These are phyloP conservation scores for Autographa gamma DNA, from an alignment of 2,888 invertebrate genomes.

Conservation along the genomic window DNA sequence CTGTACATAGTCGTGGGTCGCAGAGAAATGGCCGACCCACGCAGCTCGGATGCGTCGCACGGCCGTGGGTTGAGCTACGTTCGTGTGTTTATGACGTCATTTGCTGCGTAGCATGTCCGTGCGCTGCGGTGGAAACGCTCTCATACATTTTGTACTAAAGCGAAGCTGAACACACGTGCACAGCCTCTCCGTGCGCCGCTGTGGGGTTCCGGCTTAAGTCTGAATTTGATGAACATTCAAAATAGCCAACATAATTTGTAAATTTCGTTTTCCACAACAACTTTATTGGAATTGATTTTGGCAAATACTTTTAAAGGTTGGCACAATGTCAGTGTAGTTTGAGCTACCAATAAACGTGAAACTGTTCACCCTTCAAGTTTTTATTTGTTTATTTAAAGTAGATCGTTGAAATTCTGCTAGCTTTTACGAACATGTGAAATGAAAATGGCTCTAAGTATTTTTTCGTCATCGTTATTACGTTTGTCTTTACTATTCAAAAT, in stretches of 20 bases:
- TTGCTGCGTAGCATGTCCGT: no score
- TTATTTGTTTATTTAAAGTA: constrained; percentile 7
- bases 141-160: no score
- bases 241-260: background rate
- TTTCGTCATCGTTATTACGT: background rate
- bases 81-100: no score
- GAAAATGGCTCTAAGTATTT: background rate
- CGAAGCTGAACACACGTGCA: no score
- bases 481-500: background rate
- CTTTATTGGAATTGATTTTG: constrained; percentile 5
- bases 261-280: background rate
- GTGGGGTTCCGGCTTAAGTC: no score
- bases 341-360: constrained; percentile 12
- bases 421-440: background rate
- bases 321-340: constrained; percentile 14
- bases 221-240: background rate
- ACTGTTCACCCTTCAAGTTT: background rate
- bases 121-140: no score
- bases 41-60: no score
- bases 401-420: background rate
- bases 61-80: no score
- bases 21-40: no score
- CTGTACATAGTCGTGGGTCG: no score
- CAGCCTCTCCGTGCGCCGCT: no score
- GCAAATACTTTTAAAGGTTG: constrained; percentile 8